A percentile compares a stretch with the other conserved stretches of the same genome.
These are phyloP conservation scores for Leptocoma aspasia DNA, from an alignment of 2,113 vertebrate species.

Conservation along the genomic window DNA sequence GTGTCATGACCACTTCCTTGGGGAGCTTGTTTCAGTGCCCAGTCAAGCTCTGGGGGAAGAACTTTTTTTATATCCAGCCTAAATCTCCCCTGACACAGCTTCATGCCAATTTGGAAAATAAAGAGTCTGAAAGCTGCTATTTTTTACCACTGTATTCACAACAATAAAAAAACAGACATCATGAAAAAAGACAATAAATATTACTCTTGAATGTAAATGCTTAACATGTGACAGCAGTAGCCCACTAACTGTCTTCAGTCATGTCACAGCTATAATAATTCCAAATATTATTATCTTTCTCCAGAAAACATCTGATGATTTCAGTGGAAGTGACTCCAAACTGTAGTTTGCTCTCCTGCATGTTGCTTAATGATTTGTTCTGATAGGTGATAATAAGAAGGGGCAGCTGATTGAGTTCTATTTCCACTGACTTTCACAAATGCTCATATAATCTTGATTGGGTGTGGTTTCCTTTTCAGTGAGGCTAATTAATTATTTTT, in stretches of 20 bases:
- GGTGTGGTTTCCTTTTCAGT: neutral
- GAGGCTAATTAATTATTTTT: neutral
- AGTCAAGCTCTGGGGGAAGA: neutral
- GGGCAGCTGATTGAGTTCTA: neutral
- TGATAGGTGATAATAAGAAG: neutral
- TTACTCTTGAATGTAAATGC: neutral
- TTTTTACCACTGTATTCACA: neutral
- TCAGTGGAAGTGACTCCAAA: neutral
- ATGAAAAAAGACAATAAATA: neutral
- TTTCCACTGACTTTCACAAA: neutral
- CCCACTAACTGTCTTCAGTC: neutral
- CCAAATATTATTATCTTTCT: neutral
- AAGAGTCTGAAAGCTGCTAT: neutral
- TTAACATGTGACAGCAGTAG: neutral
- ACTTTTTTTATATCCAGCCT: neutral
- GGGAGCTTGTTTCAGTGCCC: neutral
- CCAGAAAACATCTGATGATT: rapidly evolving
- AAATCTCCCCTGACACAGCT: neutral
- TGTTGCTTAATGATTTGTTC: neutral
- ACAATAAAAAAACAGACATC: neutral
- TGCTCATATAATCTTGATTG: neutral
- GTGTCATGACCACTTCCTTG: neutral
- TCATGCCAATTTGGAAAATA: neutral
- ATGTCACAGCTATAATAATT: neutral
- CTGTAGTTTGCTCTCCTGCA: neutral